Evolutionary conservation across 2,888 invertebrate species (phyloP), one percentile per base, ranked within the genome.

Genomic region (Opisthograptis luteolata): DNA sequence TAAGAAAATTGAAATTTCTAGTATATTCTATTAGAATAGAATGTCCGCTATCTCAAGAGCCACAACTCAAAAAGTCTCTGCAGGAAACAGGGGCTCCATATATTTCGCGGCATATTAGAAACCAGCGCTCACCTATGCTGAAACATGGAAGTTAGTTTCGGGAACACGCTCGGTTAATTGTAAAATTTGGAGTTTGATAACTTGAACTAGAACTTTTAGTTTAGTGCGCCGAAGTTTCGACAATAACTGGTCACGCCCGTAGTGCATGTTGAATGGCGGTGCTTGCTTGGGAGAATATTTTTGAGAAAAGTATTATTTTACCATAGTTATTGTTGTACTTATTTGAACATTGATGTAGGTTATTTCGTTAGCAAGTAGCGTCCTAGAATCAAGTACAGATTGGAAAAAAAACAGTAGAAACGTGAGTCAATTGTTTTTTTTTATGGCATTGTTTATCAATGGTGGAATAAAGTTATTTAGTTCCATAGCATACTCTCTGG

Each of bases 101-200:
- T 76, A 82, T 79, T 78, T 79, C 68, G 68, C 60, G 64, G 68
- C 73, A 74, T 80, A 81, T 81, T 81, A 80, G 77, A 79, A 77
- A 73, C 73, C 68, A 68, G 72, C 59, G 70, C 72, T 73, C 73
- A 79, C 80, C 79, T 81, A 78, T 77, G 75, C 72, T 80, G 72
- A 81, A 81, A 77, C 78, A 80, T 77, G 68, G 70, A 77, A 79
- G 74, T 79, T 78, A 57, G 66, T 63, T 61, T 70, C 66, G 59
- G 45, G 71, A 68, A 68, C 70, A 73, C 69, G 75, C 73, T 73
- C 60, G 64, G 80, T 79, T 84, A 84, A 85, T 82, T 83, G 81
- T 79, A 70, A 79, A 81, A 81, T 84, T 79, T 70, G 66, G 76
- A 80, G 76, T 81, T 81, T 75, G 73, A 76, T 74, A 83, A 83